These are phyloP conservation scores for Donacobius atricapilla DNA, from an alignment of 2,113 vertebrate genomes.

Conservation along the genomic window DNA sequence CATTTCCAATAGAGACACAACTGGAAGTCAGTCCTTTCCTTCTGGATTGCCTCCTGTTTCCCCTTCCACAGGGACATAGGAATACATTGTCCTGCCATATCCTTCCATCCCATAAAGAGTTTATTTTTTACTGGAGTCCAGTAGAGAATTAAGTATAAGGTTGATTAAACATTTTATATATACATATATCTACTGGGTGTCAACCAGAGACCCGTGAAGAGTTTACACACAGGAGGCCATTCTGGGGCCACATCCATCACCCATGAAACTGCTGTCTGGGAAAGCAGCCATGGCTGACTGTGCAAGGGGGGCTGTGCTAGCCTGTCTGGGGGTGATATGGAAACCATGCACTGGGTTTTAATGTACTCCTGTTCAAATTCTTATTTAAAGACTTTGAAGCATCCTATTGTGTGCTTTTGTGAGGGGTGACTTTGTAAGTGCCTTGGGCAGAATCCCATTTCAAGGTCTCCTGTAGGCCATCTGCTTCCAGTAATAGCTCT, in stretches of 20 bases:
- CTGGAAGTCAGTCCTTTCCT: neutral
- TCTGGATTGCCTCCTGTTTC: neutral
- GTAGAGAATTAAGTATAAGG: neutral
- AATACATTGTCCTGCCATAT: neutral
- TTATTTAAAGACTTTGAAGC: neutral
- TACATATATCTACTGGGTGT: neutral
- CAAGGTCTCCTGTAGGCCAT: conserved; percentile 17
- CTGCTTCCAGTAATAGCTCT: conserved; percentile 18
- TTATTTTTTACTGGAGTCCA: neutral
- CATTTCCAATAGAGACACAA: neutral
- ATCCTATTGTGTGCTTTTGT: neutral
- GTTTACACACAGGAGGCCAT: neutral
- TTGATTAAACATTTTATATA: neutral
- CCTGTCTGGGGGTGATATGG: neutral
- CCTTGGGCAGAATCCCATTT: conserved; percentile 13
- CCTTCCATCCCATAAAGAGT: neutral
- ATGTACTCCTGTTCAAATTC: neutral
- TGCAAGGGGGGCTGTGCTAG: neutral
- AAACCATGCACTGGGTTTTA: neutral
- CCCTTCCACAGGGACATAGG: neutral
- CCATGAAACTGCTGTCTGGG: neutral
- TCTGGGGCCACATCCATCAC: neutral
- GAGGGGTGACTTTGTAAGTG: neutral
- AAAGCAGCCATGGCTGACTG: neutral
- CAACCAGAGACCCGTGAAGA: neutral